These are phyloP conservation scores for Schlechtendalia chinensis DNA, from an alignment of 1,140 invertebrate genomes.

Conservation along the genomic window DNA sequence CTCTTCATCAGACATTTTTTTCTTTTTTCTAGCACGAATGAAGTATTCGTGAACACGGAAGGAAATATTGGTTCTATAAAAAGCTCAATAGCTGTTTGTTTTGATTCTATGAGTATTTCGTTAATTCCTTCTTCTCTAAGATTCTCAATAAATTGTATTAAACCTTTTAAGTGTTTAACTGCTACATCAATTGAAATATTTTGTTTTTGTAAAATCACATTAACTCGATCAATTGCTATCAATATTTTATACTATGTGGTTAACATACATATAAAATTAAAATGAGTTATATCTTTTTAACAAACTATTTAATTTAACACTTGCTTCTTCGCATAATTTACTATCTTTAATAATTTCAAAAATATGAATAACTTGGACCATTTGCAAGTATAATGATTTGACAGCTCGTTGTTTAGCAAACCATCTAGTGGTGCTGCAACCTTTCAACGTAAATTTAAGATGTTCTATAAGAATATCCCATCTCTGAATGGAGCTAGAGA, in stretches of 20 bases:
- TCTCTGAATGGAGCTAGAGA: no score
- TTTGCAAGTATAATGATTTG: not conserved
- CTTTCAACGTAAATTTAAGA: no score
- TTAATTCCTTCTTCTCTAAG: no score
- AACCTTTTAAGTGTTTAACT: not conserved
- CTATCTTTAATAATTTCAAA: not conserved
- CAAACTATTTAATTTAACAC: not conserved
- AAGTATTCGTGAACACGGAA: no score
- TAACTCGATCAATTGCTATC: not conserved
- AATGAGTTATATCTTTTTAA: not conserved
- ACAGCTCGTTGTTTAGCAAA: not conserved
- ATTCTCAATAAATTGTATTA: not conserved
- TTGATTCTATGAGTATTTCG: not conserved
- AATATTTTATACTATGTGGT: not conserved
- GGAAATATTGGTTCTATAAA: not conserved
- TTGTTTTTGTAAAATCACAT: conserved; percentile 18
- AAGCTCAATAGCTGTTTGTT: not conserved
- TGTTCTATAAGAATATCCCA: no score
- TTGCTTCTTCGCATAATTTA: conserved; percentile 12
- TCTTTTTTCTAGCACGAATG: not conserved
- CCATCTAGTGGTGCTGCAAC: not conserved
- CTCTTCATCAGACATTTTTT: not conserved
- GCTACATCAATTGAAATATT: no score
- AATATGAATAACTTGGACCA: not conserved
- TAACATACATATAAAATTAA: no score